These are phyloP conservation scores for Brachylomia viminalis DNA, from an alignment of 2,888 invertebrate genomes.

Conservation along the genomic window DNA sequence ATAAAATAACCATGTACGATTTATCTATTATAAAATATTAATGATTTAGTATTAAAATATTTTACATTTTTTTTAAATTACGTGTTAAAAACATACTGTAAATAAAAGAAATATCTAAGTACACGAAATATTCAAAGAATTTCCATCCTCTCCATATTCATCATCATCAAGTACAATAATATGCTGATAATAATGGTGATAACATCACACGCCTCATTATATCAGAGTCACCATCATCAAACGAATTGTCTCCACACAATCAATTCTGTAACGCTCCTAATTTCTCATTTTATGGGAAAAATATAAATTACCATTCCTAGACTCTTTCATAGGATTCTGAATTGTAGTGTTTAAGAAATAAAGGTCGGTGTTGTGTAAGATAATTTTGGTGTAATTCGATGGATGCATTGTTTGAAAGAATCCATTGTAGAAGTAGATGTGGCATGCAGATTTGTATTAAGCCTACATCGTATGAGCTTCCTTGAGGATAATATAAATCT, in stretches of 20 bases:
- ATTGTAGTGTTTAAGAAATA: slow-evolving; percentile 48
- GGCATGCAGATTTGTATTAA: neutral
- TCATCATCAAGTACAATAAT: slow-evolving; percentile 27
- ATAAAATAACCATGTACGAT: neutral
- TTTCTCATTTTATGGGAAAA: slow-evolving; percentile 59
- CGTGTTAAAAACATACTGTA: neutral
- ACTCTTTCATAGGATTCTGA: slow-evolving; percentile 21
- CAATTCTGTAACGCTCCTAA: slow-evolving; percentile 56
- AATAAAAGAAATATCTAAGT: no score
- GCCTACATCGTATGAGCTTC: slow-evolving; percentile 32
- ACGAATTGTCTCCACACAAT: slow-evolving; percentile 59
- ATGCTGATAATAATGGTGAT: slow-evolving; percentile 21
- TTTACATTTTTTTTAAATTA: neutral
- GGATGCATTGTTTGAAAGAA: slow-evolving; percentile 44
- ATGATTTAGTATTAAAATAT: neutral
- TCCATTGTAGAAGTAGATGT: neutral
- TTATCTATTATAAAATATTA: neutral
- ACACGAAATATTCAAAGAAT: neutral
- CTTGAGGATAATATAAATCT: neutral
- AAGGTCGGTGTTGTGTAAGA: slow-evolving; percentile 44
- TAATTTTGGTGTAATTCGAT: slow-evolving; percentile 40
- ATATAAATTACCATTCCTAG: slow-evolving; percentile 31
- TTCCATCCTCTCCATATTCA: neutral
- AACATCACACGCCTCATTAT: slow-evolving; percentile 49
- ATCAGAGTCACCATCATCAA: slow-evolving; percentile 24